Percentiles rank a stretch among this genome's conserved stretches.
These are phyloP conservation scores for Pyrrhia umbra DNA, from an alignment of 2,888 invertebrate species.

Conservation along the genomic window DNA sequence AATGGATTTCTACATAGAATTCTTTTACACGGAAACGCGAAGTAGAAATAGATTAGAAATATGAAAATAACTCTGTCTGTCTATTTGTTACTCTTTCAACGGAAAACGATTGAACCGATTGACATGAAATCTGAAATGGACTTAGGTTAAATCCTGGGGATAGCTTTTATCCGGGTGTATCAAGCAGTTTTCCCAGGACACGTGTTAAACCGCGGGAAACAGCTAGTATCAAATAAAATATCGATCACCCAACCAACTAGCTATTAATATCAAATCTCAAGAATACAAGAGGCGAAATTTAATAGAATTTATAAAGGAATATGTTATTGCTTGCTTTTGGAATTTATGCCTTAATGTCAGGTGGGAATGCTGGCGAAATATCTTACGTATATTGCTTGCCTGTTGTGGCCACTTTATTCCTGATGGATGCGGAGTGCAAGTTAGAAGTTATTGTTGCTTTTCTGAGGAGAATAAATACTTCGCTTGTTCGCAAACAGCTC, in stretches of 20 bases:
- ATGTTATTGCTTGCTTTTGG: slow-evolving; percentile 55
- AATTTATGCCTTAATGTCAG: slow-evolving; percentile 73
- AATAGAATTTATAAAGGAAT: slow-evolving; percentile 43
- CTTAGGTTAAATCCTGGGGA: no score
- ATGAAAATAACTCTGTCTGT: no score
- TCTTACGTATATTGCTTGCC: slow-evolving; percentile 45
- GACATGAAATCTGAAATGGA: no score
- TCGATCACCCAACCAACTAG: background rate
- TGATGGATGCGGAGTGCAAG: slow-evolving; percentile 26
- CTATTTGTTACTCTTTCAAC: no score
- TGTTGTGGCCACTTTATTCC: slow-evolving; percentile 55
- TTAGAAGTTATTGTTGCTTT: background rate
- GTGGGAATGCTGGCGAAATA: slow-evolving; percentile 47
- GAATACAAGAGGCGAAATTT: slow-evolving; percentile 28
- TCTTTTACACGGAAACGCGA: no score
- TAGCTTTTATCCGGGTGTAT: no score
- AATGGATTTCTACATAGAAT: no score
- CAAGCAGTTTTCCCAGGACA: no score
- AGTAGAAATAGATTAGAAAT: no score
- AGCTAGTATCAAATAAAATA: slow-evolving; percentile 19
- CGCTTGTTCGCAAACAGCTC: background rate
- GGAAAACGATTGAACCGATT: no score
- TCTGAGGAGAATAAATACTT: background rate
- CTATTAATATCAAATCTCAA: slow-evolving; percentile 41
- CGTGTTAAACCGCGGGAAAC: no score